Evolutionary conservation across 2,888 invertebrate species (phyloP).

Genomic region (Galerucella nymphaeae): DNA sequence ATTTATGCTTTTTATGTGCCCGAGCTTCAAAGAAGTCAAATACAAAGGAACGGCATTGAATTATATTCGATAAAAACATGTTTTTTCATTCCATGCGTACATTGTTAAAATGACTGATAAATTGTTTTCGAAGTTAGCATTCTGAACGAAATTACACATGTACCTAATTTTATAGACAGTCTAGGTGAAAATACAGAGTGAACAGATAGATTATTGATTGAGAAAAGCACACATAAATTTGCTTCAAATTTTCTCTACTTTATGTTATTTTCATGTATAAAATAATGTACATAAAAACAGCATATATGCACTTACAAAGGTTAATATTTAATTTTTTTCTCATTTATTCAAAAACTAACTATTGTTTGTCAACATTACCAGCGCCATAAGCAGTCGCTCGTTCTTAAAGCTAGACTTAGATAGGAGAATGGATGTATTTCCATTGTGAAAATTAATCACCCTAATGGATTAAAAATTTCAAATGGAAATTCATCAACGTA

Average conservation of each 20-base stretch:
- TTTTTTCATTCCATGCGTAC: not conserved
- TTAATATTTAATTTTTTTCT: not conserved
- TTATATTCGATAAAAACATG: constrained; percentile 17
- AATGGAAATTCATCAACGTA: constrained; percentile 31
- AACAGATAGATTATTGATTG: too few relatives aligned
- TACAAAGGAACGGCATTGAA: constrained; percentile 13
- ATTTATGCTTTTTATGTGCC: constrained; percentile 4
- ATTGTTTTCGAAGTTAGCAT: not conserved
- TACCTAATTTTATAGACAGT: too few relatives aligned
- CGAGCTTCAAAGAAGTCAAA: constrained; percentile 6
- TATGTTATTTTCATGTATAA: too few relatives aligned
- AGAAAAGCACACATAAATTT: too few relatives aligned
- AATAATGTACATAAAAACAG: too few relatives aligned
- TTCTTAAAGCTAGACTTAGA: not conserved
- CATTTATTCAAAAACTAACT: not conserved
- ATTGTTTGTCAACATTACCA: not conserved
- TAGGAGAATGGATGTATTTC: not conserved
- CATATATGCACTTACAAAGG: too few relatives aligned
- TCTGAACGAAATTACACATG: not conserved
- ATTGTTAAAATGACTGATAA: not conserved
- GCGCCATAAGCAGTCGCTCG: not conserved
- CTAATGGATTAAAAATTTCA: constrained; percentile 40
- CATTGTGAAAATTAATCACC: constrained; percentile 35
- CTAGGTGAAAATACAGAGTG: too few relatives aligned
- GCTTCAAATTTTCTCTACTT: too few relatives aligned